A percentile compares a stretch with the other conserved stretches of the same genome.
Conservation (phyloP, 1,140 invertebrate genomes). For the Xylocopa sonorina region DNA sequence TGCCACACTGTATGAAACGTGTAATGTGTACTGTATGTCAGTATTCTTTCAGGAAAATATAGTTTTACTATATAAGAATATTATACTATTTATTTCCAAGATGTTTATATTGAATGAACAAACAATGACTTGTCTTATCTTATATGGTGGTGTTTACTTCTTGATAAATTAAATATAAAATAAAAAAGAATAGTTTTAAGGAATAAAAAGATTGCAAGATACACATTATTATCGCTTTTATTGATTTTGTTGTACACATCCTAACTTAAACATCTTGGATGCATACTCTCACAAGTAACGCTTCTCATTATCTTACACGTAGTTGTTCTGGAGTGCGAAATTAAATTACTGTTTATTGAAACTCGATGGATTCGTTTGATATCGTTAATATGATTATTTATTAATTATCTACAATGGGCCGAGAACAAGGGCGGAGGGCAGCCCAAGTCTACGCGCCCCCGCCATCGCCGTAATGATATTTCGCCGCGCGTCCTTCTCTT, state of each 20-base stretch:
- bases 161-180: neutral
- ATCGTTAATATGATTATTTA: slow-evolving; percentile 69
- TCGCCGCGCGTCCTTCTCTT: slow-evolving; percentile 77
- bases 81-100: neutral
- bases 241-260: slow-evolving; percentile 79
- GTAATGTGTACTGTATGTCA: slow-evolving; percentile 1
- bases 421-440: slow-evolving; percentile 80
- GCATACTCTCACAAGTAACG: slow-evolving; percentile 76
- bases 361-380: slow-evolving; percentile 66
- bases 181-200: neutral
- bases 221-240: slow-evolving; percentile 75
- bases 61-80: slow-evolving; percentile 8
- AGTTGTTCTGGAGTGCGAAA: slow-evolving; percentile 75
- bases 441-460: slow-evolving; percentile 82
- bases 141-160: neutral
- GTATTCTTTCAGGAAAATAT: slow-evolving; percentile 10
- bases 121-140: neutral
- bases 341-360: slow-evolving; percentile 74
- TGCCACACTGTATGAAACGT: slow-evolving; percentile 34
- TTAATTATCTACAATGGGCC: slow-evolving; percentile 82
- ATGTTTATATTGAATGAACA: neutral
- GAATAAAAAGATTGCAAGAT: neutral
- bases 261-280: slow-evolving; percentile 81
- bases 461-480: slow-evolving; percentile 79
- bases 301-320: slow-evolving; percentile 76